Base-by-base conservation (phyloP, 1,140 invertebrate genomes). In the Nixonia krombeini region DNA sequence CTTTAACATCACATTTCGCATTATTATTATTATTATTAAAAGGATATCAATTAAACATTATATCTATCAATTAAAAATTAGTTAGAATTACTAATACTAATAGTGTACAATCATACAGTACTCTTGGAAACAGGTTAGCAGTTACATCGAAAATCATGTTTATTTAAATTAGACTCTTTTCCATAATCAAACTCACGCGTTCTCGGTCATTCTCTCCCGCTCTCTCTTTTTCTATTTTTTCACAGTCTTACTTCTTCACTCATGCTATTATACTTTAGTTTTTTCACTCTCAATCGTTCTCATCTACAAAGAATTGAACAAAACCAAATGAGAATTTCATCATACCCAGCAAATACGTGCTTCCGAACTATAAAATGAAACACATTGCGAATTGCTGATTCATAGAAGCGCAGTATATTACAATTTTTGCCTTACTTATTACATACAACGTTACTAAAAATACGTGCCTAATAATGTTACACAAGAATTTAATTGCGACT, bases 1-100 rank as follows among this genome's bases (percentile, higher is more conserved):
- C 67, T 74, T 75, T 75, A 79, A 83, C 83, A 85, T 84, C 81
- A 84, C 81, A 83, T 81, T 80, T 83, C 57, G 73, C 82, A 84
- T 76, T 69, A 83, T 81, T 70, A 83, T 81, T n/a, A n/a, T n/a
- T 82, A 83, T 79, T 82, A 82, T 81, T 82, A 79, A 82, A 84
- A 83, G 74, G 77, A 83, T 83, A 82, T 80, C 64, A 80, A 75
- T 80, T 80, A 73, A 82, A 76, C 71, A 77, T 75, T 73, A 80
- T 65, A 53, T 59, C 74, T 82, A 82, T 73, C 59, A 79, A 79
- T 82, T 81, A 82, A 82, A 83, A 85, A 80, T 84, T 81, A n/a
- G n/a, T n/a, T n/a, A 78, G 75, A 81, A 81, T 82, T 83, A 84
- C 79, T 83, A 83, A 82, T 85, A 84, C 80, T 84, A 85, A 81